Percentiles rank a stretch among this genome's conserved stretches.
Evolutionary conservation across 2,888 invertebrate genomes (phyloP).

Genomic region (Eupithecia insigniata): DNA sequence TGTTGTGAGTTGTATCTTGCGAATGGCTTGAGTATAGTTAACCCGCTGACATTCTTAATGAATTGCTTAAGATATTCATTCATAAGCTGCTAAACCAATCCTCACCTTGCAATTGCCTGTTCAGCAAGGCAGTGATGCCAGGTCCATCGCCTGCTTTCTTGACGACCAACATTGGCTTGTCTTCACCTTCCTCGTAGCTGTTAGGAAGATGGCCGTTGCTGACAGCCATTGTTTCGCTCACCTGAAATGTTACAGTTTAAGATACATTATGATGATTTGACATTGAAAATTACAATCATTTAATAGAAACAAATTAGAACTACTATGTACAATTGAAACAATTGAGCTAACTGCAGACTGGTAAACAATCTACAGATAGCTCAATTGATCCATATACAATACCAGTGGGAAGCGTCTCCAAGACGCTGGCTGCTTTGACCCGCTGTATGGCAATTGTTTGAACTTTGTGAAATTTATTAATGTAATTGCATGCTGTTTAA

Average conservation of each 20-base stretch:
- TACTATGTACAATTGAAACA: no score
- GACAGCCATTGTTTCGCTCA: conserved; percentile 91
- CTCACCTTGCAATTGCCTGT: conserved; percentile 86
- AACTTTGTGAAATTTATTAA: no score
- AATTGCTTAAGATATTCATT: not conserved
- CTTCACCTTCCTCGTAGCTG: conserved; percentile 89
- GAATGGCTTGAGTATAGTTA: not conserved
- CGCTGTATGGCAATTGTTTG: no score
- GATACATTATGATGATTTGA: no score
- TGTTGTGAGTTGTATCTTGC: not conserved
- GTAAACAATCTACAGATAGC: no score
- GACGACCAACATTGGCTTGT: conserved; percentile 90
- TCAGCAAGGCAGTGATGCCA: conserved; percentile 90
- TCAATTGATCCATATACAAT: no score
- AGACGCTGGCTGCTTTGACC: no score
- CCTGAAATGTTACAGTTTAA: conserved; percentile 78
- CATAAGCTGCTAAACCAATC: not conserved
- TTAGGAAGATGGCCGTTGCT: conserved; percentile 89
- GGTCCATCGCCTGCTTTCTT: conserved; percentile 90
- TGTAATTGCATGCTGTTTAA: no score
- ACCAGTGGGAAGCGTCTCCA: no score
- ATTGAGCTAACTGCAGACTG: no score
- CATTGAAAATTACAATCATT: no score
- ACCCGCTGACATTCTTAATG: not conserved
- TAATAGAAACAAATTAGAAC: no score